Evolutionary conservation across 2,797 vertebrate species (phyloP).

Genomic region (Furcifer pardalis): DNA sequence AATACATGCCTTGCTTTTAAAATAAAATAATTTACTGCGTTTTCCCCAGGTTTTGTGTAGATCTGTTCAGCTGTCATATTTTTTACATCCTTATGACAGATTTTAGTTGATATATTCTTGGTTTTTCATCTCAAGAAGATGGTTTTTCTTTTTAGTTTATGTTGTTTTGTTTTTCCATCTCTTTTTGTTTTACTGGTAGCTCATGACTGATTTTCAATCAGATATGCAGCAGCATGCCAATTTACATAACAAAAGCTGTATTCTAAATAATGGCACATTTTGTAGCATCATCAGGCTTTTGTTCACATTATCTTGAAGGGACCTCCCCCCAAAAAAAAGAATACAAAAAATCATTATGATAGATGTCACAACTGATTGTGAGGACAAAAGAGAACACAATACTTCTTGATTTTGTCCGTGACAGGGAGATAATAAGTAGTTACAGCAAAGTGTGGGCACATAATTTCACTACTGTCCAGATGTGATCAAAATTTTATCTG

Average conservation of each 20-base stretch:
- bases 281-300: slow-evolving; percentile 21
- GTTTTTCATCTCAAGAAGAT: slow-evolving; percentile 5
- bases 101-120: not conserved
- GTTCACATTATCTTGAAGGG: slow-evolving; percentile 11
- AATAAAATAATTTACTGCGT: not conserved
- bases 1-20: not conserved
- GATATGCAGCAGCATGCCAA: slow-evolving; percentile 8
- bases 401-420: slow-evolving; percentile 19
- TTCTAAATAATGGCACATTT: slow-evolving; percentile 44
- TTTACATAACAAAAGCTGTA: slow-evolving; percentile 44
- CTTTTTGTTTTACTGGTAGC: slow-evolving; percentile 33
- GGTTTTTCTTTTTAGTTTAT: not conserved
- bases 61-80: slow-evolving; percentile 16
- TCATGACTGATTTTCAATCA: not conserved
- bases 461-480: fast-evolving
- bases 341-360: slow-evolving; percentile 2
- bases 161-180: not conserved
- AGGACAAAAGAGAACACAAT: slow-evolving; percentile 5
- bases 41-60: not conserved
- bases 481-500: not conserved
- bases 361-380: not conserved
- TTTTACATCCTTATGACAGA: not conserved
- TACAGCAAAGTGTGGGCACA: not conserved
- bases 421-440: not conserved
- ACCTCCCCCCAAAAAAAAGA: not conserved